Evolutionary conservation across 2,113 vertebrate genomes (phyloP).

Genomic region (Tamias sibiricus): DNA sequence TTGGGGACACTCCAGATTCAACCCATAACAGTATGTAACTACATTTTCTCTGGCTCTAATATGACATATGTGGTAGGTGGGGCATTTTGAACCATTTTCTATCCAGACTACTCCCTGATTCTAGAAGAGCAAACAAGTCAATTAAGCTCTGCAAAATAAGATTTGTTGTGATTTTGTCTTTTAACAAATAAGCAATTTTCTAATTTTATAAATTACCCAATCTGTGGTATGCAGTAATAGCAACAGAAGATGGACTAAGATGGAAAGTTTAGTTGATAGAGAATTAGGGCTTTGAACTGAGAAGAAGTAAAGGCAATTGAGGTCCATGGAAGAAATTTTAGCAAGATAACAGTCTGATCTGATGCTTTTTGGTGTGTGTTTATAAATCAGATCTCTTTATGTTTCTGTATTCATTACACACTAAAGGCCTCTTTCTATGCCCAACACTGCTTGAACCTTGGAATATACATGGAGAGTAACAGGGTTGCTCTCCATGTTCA

Average conservation of each 20-base stretch:
- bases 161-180: background rate
- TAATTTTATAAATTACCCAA: background rate
- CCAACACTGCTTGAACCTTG: background rate
- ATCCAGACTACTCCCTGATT: background rate
- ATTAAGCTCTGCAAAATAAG: background rate
- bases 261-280: background rate
- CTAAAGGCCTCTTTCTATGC: background rate
- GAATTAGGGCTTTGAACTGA: background rate
- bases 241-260: background rate
- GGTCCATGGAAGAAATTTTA: background rate
- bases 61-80: background rate
- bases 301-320: background rate
- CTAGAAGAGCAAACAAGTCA: background rate
- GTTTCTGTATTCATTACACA: background rate
- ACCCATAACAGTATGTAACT: background rate
- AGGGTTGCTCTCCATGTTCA: background rate
- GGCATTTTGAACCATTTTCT: background rate
- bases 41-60: background rate
- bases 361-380: background rate
- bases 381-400: background rate
- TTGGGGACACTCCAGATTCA: background rate
- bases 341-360: background rate
- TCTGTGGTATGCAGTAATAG: background rate
- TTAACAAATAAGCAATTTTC: background rate
- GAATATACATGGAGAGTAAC: background rate